These are phyloP conservation scores for Portevinia maculata DNA, from an alignment of 2,888 invertebrate species.

Conservation along the genomic window DNA sequence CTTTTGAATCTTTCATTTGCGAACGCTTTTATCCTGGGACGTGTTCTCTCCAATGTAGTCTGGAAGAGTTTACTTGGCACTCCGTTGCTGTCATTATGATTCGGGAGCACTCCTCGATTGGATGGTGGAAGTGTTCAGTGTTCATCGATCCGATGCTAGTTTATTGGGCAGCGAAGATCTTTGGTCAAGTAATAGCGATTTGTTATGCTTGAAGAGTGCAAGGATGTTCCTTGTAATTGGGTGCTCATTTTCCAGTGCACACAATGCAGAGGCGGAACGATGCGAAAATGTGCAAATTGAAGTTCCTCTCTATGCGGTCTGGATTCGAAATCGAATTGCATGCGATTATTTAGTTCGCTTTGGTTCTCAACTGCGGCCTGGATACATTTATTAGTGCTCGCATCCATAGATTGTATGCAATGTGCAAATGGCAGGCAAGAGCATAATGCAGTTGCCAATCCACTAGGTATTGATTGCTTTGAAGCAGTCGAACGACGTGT, in stretches of 20 bases:
- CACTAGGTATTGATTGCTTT: too few species aligned
- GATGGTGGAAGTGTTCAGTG: background rate
- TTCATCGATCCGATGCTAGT: conserved; percentile 41
- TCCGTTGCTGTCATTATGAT: conserved; percentile 58
- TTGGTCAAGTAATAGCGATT: conserved; percentile 64
- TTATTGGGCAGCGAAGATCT: conserved; percentile 50
- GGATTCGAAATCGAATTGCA: conserved; percentile 4
- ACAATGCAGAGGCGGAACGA: background rate
- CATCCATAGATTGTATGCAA: conserved; percentile 1
- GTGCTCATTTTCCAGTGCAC: conserved; percentile 10
- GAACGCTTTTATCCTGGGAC: conserved; percentile 17
- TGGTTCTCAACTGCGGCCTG: conserved; percentile 17
- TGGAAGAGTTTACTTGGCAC: conserved; percentile 44
- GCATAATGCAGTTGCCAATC: background rate
- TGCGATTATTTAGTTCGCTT: conserved; percentile 24
- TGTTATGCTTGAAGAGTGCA: conserved; percentile 54
- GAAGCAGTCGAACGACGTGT: too few species aligned
- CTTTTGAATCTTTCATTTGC: background rate
- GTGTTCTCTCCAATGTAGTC: conserved; percentile 37
- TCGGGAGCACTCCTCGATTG: conserved; percentile 24
- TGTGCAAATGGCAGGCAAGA: background rate
- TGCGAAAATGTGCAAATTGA: conserved; percentile 22
- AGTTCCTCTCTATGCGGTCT: conserved; percentile 2
- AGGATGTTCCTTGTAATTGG: conserved; percentile 27
- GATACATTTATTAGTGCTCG: conserved; percentile 41